Base-by-base conservation (phyloP, 35 echinoderm and acorn worm species). In the Stichopus chloronotus region DNA sequence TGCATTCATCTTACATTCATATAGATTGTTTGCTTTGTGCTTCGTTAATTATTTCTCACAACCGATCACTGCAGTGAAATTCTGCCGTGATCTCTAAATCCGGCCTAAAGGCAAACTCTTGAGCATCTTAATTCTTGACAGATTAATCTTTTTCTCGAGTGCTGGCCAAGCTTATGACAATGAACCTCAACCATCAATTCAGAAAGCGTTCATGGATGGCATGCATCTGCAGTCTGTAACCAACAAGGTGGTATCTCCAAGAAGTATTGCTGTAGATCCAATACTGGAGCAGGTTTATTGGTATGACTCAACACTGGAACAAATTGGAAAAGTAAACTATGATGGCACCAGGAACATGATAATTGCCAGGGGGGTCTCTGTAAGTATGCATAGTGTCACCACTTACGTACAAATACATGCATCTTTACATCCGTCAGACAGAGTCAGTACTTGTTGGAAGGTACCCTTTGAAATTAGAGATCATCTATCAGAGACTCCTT, bases 201-300 rank as follows among this genome's bases (percentile, higher is more conserved):
- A 94, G 60, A 65, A 65, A 68, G 91, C 96, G 20, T 86, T 91
- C 78, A 94, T 98, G 92, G 90, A 98, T 87, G 96, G 96, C 17
- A 90, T 81, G 52, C 16, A 94, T 7, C 76, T 12, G 16, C 4
- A 88, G 13, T 77, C 95, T 22, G 72, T 95, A 6, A 72, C 77
- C 56, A 90, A 58, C 55, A 95, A 98, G 85, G 72, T 95, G 6
- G 77, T 94, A 17, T 92, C 91, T 58, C 96, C 96, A 12, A 94
- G 94, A 53, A 74, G 96, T 53, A 76, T 98, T 11, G 94, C 96
- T 5, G 83, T 91, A 0, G 96, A 98, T 56, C 69, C 87, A 19
- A 52, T 80, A 24, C 79, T 90, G 43, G n/a, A 94, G 79, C 87
- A 91, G 52, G 92, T 98, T 58, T 98, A 98, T 78, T 98, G 95